phyloP scores from a whole-genome alignment of 2,888 invertebrate genomes.

The Dryadula phaetusa region DNA sequence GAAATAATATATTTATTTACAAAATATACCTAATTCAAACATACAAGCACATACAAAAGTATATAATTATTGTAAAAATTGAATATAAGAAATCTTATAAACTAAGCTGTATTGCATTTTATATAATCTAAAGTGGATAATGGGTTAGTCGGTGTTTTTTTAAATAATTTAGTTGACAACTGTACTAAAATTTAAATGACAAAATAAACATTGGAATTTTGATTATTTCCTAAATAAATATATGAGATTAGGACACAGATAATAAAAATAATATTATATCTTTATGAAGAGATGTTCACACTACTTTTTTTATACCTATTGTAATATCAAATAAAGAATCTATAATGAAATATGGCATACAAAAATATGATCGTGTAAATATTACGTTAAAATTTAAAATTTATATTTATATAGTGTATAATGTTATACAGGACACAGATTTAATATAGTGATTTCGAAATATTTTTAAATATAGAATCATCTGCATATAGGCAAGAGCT shows the following conservation, averaged over 20 bases:
- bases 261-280: not conserved
- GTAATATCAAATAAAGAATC: constrained; percentile 3
- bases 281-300: not conserved
- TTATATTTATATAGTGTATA: constrained; percentile 14
- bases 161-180: not conserved
- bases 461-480: constrained; percentile 1
- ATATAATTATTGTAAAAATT: constrained; percentile 35
- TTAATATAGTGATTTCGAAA: constrained; percentile 8
- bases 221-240: not conserved
- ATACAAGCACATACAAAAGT: constrained; percentile 34
- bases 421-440: not conserved
- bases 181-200: no score
- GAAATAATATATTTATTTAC: constrained; percentile 31
- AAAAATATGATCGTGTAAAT: constrained; percentile 36
- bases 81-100: constrained; percentile 29
- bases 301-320: not conserved
- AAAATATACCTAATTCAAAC: constrained; percentile 32
- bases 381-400: constrained; percentile 15
- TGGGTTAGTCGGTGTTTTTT: not conserved
- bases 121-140: constrained; percentile 5
- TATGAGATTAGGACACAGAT: not conserved
- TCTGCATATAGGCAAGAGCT: not conserved
- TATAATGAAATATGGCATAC: constrained; percentile 27
- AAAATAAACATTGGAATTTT: not conserved
- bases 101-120: constrained; percentile 15